Conservation (phyloP, 2,113 vertebrate genomes). For the Callipepla squamata region DNA sequence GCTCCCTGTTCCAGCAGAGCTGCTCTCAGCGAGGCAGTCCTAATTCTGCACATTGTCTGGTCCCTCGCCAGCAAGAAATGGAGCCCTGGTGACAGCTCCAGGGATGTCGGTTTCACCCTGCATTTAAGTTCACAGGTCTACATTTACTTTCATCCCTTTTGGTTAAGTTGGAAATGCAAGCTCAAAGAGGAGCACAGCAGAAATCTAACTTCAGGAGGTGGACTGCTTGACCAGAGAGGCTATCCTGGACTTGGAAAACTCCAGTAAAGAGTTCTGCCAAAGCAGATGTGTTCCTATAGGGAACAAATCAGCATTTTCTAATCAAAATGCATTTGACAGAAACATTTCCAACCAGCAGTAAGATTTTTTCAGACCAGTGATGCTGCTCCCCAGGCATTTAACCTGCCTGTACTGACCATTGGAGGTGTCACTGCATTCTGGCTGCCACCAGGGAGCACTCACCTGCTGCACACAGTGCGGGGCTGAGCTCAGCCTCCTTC, state of each 20-base stretch:
- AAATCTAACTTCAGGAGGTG: not conserved
- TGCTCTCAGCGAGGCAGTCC: not conserved
- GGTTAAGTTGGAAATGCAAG: not conserved
- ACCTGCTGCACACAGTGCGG: not conserved
- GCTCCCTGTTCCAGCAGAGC: fast-evolving
- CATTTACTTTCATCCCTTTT: not conserved
- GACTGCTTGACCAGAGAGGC: not conserved
- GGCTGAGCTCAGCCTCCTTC: not conserved
- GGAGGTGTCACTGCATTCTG: not conserved
- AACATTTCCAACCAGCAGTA: constrained; percentile 38
- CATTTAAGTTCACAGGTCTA: not conserved
- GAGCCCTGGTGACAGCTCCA: not conserved
- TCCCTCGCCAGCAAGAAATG: not conserved
- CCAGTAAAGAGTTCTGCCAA: not conserved
- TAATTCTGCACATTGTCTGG: fast-evolving
- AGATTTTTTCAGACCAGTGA: not conserved
- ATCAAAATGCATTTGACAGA: not conserved
- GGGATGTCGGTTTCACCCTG: not conserved
- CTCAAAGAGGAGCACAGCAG: not conserved
- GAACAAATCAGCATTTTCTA: constrained; percentile 21
- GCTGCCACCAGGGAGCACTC: constrained; percentile 2
- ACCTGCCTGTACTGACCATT: not conserved
- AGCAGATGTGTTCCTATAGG: not conserved
- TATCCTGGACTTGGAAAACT: not conserved
- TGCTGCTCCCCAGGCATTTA: constrained; percentile 15